These are phyloP conservation scores for Pocillopora grandis DNA, from an alignment of 92 coral and sea anemone genomes.

Conservation along the genomic window DNA sequence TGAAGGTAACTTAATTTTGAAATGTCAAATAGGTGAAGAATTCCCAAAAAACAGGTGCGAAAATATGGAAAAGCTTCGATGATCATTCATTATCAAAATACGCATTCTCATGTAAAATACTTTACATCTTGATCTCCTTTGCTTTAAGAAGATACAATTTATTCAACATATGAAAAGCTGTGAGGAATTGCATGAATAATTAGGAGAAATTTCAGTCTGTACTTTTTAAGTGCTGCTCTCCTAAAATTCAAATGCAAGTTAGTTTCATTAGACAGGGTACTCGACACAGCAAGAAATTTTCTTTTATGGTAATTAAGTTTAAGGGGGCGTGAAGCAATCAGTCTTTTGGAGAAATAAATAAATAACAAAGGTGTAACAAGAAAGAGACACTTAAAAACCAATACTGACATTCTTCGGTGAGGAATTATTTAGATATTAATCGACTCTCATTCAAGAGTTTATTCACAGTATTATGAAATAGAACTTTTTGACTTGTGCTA, in stretches of 20 bases:
- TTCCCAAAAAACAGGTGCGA: slow-evolving; percentile 6
- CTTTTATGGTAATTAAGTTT: background rate
- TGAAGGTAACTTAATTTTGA: slow-evolving; percentile 6
- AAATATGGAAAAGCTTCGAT: background rate
- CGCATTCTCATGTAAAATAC: background rate
- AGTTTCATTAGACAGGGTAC: background rate
- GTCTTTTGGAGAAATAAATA: background rate
- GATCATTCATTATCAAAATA: background rate
- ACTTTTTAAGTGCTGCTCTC: background rate
- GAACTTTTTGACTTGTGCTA: too few relatives aligned
- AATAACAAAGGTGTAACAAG: background rate
- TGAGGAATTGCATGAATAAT: too few relatives aligned
- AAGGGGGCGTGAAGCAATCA: background rate
- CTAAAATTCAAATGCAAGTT: background rate
- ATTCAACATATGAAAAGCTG: too few relatives aligned
- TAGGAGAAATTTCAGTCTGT: background rate
- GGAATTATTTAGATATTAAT: background rate
- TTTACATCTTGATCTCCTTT: too few relatives aligned
- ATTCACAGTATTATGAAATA: too few relatives aligned
- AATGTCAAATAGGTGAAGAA: slow-evolving; percentile 15
- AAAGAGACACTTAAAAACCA: background rate
- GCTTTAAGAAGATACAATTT: too few relatives aligned
- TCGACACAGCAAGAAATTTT: background rate
- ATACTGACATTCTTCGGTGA: background rate
- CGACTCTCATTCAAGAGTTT: too few relatives aligned